Conservation (phyloP, 2,113 vertebrate genomes). For the Scalopus aquaticus region DNA sequence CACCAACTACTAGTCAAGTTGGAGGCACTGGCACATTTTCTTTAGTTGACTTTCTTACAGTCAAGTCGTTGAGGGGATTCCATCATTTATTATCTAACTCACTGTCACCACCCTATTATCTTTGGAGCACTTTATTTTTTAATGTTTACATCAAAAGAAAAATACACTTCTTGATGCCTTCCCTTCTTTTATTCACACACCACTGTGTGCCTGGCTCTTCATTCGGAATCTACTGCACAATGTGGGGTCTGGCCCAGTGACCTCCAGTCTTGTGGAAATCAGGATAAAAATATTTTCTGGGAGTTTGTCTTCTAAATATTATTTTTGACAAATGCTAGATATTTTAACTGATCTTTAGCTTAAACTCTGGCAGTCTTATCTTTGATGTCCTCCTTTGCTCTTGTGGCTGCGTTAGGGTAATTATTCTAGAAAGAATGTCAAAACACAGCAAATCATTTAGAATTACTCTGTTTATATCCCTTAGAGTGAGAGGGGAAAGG, state of each 20-base stretch:
- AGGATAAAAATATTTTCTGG: slow-evolving; percentile 57
- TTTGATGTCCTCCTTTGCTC: slow-evolving; percentile 69
- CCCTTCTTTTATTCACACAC: slow-evolving; percentile 8
- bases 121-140: slow-evolving; percentile 10
- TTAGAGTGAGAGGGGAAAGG: slow-evolving; percentile 48
- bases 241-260: neutral
- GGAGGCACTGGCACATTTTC: neutral
- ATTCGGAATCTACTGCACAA: neutral
- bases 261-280: slow-evolving; percentile 47
- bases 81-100: neutral
- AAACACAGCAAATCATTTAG: slow-evolving; percentile 68
- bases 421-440: slow-evolving; percentile 71
- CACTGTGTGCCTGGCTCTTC: neutral
- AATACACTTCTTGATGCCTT: neutral
- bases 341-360: slow-evolving; percentile 71
- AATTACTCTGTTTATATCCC: slow-evolving; percentile 68
- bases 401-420: slow-evolving; percentile 46
- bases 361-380: slow-evolving; percentile 62
- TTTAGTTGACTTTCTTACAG: neutral
- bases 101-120: neutral
- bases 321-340: slow-evolving; percentile 67
- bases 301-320: slow-evolving; percentile 62
- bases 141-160: slow-evolving; percentile 51
- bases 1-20: slow-evolving; percentile 15
- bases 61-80: slow-evolving; percentile 16